Evolutionary conservation across 2,113 vertebrate species (phyloP).

Genomic region (Puma concolor): DNA sequence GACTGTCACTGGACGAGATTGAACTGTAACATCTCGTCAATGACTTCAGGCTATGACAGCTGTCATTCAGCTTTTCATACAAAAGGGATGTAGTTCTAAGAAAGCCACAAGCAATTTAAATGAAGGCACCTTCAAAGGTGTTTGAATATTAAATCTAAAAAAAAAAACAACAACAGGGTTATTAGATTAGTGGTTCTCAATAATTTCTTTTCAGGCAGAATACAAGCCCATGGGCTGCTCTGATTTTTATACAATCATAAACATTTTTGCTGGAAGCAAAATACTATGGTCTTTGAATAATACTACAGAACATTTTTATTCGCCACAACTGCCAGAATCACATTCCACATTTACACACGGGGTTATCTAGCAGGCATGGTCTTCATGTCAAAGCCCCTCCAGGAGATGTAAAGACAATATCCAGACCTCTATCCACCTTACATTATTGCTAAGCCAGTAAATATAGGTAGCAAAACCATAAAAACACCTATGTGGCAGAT

Average conservation of each 20-base stretch:
- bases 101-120: neutral
- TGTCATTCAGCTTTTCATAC: slow-evolving; percentile 3
- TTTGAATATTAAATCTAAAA: neutral
- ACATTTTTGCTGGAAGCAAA: slow-evolving; percentile 41
- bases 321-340: neutral
- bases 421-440: neutral
- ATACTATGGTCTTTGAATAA: neutral
- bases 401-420: neutral
- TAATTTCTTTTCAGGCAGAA: neutral
- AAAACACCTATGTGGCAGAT: neutral
- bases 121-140: neutral
- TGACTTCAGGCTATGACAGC: neutral
- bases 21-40: neutral
- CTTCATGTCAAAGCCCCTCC: neutral
- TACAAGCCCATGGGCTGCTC: neutral
- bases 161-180: neutral
- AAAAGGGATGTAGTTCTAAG: neutral
- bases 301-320: neutral
- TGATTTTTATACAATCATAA: neutral
- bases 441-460: neutral
- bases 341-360: neutral
- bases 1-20: neutral
- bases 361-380: neutral
- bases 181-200: neutral
- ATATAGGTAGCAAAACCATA: neutral